Evolutionary conservation across 2,888 invertebrate species (phyloP), one percentile per base, ranked within the genome.

Genomic region (Sisyra nigra): DNA sequence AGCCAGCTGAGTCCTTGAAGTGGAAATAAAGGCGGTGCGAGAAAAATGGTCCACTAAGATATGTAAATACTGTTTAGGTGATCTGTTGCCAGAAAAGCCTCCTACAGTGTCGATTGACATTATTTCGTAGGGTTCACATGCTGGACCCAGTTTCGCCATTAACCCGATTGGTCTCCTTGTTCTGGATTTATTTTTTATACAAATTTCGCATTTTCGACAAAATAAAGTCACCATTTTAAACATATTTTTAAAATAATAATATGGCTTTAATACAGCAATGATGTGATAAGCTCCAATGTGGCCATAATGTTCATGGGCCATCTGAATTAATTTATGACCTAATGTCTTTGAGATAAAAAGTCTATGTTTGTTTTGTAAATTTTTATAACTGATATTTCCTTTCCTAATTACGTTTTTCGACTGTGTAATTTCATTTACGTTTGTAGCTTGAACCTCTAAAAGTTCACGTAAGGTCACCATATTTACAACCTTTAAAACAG

Each of bases 211-310:
- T 3, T 37, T 38, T 30, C 3, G 3, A 43, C 43, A 43, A 30
- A 17, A 36, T 13, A 7, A 10, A 11, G 14, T 2, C 10, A 36
- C 13, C 36, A 14, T 13, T 13, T 36, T 36, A 13, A 36, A 17
- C n/a, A n/a, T n/a, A n/a, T n/a, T n/a, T n/a, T n/a, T n/a, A n/a
- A n/a, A n/a, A n/a, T n/a, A n/a, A n/a, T 36, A 36, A 4, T 3
- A 14, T 2, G 36, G 15, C 9, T 17, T 36, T 15, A 5, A 36
- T 40, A 18, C 34, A 39, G 15, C 39, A 44, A 40, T 49, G 47
- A 40, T 45, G 48, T 41, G 37, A 42, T 45, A 36, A n/a, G n/a
- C n/a, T n/a, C n/a, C n/a, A n/a, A n/a, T n/a, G n/a, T n/a, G n/a
- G n/a, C n/a, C n/a, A n/a, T 36, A 36, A 15, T 14, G 17, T 14